Evolutionary conservation across 2,113 vertebrate genomes (phyloP).

Genomic region (Corydoras sp.): DNA sequence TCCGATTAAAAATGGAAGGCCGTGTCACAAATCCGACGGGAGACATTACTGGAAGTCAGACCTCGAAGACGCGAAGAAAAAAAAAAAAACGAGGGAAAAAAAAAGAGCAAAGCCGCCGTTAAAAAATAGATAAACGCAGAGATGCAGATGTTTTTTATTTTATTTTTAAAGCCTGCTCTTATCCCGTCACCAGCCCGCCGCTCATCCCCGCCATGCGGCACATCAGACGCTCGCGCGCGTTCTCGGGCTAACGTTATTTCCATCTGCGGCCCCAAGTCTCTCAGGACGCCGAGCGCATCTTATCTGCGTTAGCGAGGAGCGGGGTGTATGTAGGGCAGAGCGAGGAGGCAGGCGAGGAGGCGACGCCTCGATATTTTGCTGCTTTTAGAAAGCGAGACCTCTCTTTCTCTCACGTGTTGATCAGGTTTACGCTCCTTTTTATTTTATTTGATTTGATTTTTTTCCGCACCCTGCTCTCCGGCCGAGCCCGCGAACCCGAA

Average conservation of each 20-base stretch:
- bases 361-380: no score
- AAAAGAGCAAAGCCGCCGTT: not conserved
- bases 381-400: no score
- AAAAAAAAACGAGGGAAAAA: no score
- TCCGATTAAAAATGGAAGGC: slow-evolving; percentile 51
- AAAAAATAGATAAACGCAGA: slow-evolving; percentile 7
- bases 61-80: no score
- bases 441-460: no score
- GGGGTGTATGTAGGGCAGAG: slow-evolving; percentile 30
- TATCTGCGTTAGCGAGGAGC: slow-evolving; percentile 19
- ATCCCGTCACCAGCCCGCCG: not conserved
- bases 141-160: no score
- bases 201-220: not conserved
- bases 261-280: slow-evolving; percentile 24
- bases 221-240: slow-evolving; percentile 11
- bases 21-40: not conserved
- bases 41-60: no score
- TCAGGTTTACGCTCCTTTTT: no score
- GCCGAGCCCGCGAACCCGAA: no score
- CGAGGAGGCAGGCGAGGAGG: not conserved
- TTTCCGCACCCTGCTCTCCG: no score
- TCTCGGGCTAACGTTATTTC: slow-evolving; percentile 14
- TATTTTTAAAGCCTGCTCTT: no score
- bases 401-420: no score
- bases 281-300: slow-evolving; percentile 7